Percentiles rank a stretch among this genome's conserved stretches.
These are phyloP conservation scores for Cebus imitator DNA, from an alignment of 2,113 vertebrate genomes.

Conservation along the genomic window DNA sequence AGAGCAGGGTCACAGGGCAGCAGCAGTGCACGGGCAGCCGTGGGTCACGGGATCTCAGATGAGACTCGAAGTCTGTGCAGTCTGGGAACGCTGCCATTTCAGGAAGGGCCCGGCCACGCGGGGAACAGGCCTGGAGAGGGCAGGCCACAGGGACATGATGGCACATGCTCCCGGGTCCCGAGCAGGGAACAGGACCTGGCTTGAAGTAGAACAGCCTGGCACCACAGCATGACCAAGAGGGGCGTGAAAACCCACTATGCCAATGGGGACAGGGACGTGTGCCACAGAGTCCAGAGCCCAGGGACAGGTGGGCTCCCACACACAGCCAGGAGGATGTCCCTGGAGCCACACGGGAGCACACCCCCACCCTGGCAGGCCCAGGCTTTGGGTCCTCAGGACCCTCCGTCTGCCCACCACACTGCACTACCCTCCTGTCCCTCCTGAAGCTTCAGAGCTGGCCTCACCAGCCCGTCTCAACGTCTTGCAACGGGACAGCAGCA, in stretches of 20 bases:
- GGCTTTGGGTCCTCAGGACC: not conserved
- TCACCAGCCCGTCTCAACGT: not conserved
- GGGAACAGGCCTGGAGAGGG: not conserved
- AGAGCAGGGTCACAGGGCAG: not conserved
- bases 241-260: not conserved
- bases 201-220: not conserved
- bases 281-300: not conserved
- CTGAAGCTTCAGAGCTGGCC: not conserved
- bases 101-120: not conserved
- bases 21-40: not conserved
- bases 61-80: accelerated
- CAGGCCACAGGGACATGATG: not conserved
- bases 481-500: not conserved
- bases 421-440: not conserved
- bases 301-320: not conserved
- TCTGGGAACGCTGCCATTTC: not conserved
- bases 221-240: not conserved
- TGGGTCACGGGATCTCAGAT: accelerated
- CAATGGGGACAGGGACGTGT: not conserved
- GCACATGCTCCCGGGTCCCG: not conserved
- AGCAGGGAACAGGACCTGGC: not conserved
- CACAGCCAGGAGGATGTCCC: not conserved
- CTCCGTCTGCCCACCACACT: not conserved
- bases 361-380: not conserved
- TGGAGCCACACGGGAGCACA: not conserved